A percentile compares a stretch with the other conserved stretches of the same genome.
phyloP scores from a whole-genome alignment of 2,113 vertebrate genomes.

The Mesoclemmys tuberculata region DNA sequence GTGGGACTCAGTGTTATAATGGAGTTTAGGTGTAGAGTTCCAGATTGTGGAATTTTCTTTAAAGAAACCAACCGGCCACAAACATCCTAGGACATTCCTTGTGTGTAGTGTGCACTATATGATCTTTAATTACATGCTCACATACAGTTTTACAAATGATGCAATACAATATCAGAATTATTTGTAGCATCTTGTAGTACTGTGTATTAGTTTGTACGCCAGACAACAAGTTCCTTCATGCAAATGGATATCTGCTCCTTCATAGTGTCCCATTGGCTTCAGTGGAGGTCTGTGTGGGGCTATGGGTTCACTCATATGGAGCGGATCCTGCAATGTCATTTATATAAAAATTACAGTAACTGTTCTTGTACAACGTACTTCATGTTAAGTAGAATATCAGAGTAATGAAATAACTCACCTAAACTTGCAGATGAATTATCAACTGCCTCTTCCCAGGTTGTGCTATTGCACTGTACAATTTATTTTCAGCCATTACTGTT shows the following conservation, averaged over 20 bases:
- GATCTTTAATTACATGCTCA: slow-evolving; percentile 71
- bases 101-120: slow-evolving; percentile 49
- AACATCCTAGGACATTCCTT: slow-evolving; percentile 46
- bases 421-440: slow-evolving; percentile 68
- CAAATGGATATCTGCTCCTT: slow-evolving; percentile 25
- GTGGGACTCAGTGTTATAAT: not conserved
- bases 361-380: slow-evolving; percentile 17
- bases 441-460: slow-evolving; percentile 61
- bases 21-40: slow-evolving; percentile 36
- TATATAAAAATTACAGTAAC: slow-evolving; percentile 49
- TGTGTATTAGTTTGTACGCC: slow-evolving; percentile 19
- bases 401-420: slow-evolving; percentile 67
- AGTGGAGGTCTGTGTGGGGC: not conserved
- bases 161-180: slow-evolving; percentile 69
- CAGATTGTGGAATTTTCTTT: slow-evolving; percentile 34
- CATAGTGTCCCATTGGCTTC: not conserved
- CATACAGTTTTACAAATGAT: slow-evolving; percentile 56
- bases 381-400: slow-evolving; percentile 55
- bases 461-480: too few species aligned
- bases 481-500: too few species aligned
- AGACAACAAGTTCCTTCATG: slow-evolving; percentile 47
- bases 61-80: not conserved
- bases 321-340: not conserved
- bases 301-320: not conserved
- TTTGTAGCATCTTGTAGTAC: slow-evolving; percentile 47